Conservation (phyloP, 2,113 vertebrate genomes). For the Xenopus laevis region DNA sequence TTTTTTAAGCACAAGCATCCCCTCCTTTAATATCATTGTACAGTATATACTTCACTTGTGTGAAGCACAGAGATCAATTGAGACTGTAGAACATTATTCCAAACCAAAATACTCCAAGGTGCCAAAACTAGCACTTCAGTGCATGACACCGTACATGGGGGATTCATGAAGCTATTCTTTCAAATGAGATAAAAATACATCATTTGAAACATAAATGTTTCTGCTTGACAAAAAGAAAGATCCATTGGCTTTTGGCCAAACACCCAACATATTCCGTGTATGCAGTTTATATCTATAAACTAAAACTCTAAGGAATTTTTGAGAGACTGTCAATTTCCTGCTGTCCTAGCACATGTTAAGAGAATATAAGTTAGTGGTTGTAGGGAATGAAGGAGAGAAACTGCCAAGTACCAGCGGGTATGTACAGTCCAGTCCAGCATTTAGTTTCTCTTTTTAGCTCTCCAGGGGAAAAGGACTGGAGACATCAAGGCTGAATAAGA, state of each 20-base stretch:
- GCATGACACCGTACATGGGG: conserved; percentile 25
- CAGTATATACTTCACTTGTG: conserved; percentile 14
- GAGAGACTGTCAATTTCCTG: conserved; percentile 34
- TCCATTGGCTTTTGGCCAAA: conserved; percentile 23
- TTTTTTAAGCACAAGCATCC: background rate
- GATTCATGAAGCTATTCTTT: conserved; percentile 28
- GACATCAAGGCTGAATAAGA: conserved; percentile 44
- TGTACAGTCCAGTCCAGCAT: conserved; percentile 31
- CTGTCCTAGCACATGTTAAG: conserved; percentile 42
- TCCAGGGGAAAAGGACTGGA: conserved; percentile 41
- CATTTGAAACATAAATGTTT: conserved; percentile 35
- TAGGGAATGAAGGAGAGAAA: conserved; percentile 39
- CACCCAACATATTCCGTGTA: conserved; percentile 12
- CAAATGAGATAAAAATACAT: conserved; percentile 34
- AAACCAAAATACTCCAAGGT: conserved; percentile 25
- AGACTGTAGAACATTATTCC: conserved; percentile 9
- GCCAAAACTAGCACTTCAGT: conserved; percentile 17
- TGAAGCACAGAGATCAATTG: conserved; percentile 1
- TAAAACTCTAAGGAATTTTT: conserved; percentile 24
- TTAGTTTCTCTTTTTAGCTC: conserved; percentile 37
- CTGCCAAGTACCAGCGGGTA: conserved; percentile 38
- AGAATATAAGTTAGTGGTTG: conserved; percentile 36
- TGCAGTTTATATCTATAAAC: conserved; percentile 29
- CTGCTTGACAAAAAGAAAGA: conserved; percentile 22
- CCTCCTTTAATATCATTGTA: background rate